Evolutionary conservation across 2,113 vertebrate species (phyloP).

Genomic region (Gasterosteus aculeatus): DNA sequence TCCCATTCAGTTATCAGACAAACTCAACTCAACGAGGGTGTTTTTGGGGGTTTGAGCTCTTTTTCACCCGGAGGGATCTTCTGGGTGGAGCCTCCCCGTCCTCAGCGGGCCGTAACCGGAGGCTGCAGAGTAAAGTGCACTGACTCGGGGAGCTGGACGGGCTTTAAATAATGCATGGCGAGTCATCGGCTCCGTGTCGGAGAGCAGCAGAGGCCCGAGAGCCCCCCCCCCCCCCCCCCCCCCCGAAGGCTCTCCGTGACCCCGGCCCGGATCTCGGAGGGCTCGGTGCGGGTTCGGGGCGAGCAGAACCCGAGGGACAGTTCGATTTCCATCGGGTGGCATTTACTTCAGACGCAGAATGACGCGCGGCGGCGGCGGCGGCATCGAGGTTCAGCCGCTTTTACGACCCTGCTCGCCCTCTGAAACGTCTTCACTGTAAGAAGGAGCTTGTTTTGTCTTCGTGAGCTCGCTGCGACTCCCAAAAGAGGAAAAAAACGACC

Average conservation of each 20-base stretch:
- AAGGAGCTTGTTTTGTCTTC: slow-evolving; percentile 29
- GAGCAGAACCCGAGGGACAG: background rate
- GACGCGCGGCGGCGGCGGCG: background rate
- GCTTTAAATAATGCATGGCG: slow-evolving; percentile 64
- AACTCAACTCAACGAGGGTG: too few species aligned
- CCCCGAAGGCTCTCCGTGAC: slow-evolving; percentile 25
- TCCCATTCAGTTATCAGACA: slow-evolving; percentile 1
- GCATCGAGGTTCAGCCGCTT: too few species aligned
- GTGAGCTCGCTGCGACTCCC: slow-evolving; percentile 12
- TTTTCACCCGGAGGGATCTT: background rate
- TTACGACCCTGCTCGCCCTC: too few species aligned
- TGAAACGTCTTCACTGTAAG: background rate
- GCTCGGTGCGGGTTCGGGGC: background rate
- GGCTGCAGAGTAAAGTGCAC: slow-evolving; percentile 49
- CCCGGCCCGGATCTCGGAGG: slow-evolving; percentile 16
- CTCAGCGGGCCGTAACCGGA: background rate
- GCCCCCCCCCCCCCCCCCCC: slow-evolving; percentile 32
- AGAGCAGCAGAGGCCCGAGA: slow-evolving; percentile 23
- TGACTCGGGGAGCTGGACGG: slow-evolving; percentile 40
- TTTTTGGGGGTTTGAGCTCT: too few species aligned
- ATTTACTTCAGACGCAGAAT: slow-evolving; percentile 21
- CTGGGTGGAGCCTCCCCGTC: background rate
- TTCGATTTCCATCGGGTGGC: slow-evolving; percentile 14
- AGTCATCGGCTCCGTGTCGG: slow-evolving; percentile 44
- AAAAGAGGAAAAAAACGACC: slow-evolving; percentile 24